Evolutionary conservation across 1,140 invertebrate genomes (phyloP).

Genomic region (Lasaia peninsularis): DNA sequence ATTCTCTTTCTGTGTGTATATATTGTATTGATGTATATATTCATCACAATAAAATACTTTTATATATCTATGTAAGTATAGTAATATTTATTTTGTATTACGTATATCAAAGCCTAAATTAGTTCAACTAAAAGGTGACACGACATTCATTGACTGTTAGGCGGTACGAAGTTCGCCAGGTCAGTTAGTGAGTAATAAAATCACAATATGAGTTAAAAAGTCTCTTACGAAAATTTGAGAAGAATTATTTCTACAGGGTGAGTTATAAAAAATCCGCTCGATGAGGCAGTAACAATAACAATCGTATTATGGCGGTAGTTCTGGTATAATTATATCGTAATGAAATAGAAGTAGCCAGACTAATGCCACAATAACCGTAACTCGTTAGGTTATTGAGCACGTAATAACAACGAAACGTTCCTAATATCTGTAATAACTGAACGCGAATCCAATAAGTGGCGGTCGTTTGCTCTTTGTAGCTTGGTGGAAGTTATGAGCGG

Average conservation of each 20-base stretch:
- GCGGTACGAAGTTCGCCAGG: too few species aligned
- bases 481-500: not conserved
- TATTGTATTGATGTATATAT: too few species aligned
- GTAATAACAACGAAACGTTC: constrained; percentile 32
- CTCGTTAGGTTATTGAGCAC: constrained; percentile 31
- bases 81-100: too few species aligned
- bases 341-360: not conserved
- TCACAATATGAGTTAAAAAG: too few species aligned
- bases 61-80: too few species aligned
- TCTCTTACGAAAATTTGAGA: too few species aligned
- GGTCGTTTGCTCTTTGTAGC: constrained; percentile 12
- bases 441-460: constrained; percentile 41
- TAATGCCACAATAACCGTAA: constrained; percentile 3
- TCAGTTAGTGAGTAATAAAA: too few species aligned
- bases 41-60: too few species aligned
- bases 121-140: too few species aligned
- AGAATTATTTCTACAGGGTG: not conserved
- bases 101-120: too few species aligned
- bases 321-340: constrained; percentile 5
- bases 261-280: not conserved
- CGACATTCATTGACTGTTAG: too few species aligned
- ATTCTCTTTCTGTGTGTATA: too few species aligned
- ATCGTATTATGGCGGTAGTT: not conserved
- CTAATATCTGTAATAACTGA: constrained; percentile 43
- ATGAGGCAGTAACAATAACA: not conserved